Conservation (phyloP, 2,888 invertebrate genomes). For the Lacanobia oleracea region DNA sequence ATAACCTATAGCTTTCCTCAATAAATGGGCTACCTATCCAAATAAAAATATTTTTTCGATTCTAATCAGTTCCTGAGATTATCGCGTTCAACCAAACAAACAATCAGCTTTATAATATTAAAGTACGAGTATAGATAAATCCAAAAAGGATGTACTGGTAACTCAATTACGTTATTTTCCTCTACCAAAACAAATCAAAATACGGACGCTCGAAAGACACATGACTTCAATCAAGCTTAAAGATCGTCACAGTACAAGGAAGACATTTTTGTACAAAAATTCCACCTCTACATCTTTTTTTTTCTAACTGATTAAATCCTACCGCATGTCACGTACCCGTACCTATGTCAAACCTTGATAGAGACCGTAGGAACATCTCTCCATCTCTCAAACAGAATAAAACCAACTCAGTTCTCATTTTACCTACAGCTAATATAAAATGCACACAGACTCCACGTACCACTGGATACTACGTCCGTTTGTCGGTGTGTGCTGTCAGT, state of each 20-base stretch:
- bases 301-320: slow-evolving; percentile 34
- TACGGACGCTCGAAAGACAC: slow-evolving; percentile 8
- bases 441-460: slow-evolving; percentile 48
- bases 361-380: slow-evolving; percentile 26
- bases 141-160: too few relatives aligned
- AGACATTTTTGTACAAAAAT: slow-evolving; percentile 16
- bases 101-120: too few relatives aligned
- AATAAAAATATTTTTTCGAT: too few relatives aligned
- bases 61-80: too few relatives aligned
- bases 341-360: slow-evolving; percentile 42
- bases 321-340: slow-evolving; percentile 24
- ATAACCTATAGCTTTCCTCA: too few relatives aligned
- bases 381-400: slow-evolving; percentile 55
- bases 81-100: too few relatives aligned
- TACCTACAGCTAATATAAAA: slow-evolving; percentile 55
- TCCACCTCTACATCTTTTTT: slow-evolving; percentile 9
- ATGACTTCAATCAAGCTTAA: slow-evolving; percentile 36
- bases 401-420: slow-evolving; percentile 52
- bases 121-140: too few relatives aligned
- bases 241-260: slow-evolving; percentile 8
- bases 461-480: slow-evolving; percentile 33
- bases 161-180: not conserved
- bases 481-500: slow-evolving; percentile 34
- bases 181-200: not conserved
- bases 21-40: too few relatives aligned